Evolutionary conservation across 2,797 vertebrate genomes (phyloP).

Genomic region (Philypnodon macrostomus): DNA sequence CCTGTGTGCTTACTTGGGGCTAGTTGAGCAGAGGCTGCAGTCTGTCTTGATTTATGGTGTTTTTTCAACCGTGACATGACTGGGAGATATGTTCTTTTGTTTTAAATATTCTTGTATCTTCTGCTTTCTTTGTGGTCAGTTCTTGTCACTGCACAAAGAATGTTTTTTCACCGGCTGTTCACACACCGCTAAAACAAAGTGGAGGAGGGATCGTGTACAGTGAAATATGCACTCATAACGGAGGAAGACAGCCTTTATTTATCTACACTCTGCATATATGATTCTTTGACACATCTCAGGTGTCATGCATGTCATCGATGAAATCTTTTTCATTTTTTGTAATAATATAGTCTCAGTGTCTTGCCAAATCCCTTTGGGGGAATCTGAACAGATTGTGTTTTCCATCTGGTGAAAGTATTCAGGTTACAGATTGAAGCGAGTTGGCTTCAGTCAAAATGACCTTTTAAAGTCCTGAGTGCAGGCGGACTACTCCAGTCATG

Average conservation of each 20-base stretch:
- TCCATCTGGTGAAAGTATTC: constrained; percentile 75
- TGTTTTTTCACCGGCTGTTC: constrained; percentile 50
- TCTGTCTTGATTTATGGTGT: constrained; percentile 6
- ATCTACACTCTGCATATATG: constrained; percentile 14
- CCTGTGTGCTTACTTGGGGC: constrained; percentile 5
- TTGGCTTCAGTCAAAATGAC: constrained; percentile 58
- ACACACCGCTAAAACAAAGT: constrained; percentile 58
- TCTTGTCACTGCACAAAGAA: constrained; percentile 51
- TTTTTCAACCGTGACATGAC: no score
- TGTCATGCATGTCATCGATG: constrained; percentile 51
- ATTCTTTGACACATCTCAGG: constrained; percentile 28
- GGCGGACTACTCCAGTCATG: no score
- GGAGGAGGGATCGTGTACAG: constrained; percentile 63
- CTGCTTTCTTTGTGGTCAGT: constrained; percentile 32
- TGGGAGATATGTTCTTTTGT: no score
- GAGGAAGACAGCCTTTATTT: constrained; percentile 18
- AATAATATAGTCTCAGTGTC: constrained; percentile 57
- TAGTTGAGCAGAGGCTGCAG: neutral
- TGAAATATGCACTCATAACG: constrained; percentile 45
- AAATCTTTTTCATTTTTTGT: constrained; percentile 15
- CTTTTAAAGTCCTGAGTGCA: constrained; percentile 56
- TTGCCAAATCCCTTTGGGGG: constrained; percentile 70
- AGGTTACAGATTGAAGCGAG: constrained; percentile 64
- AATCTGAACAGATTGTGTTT: constrained; percentile 71
- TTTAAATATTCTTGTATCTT: no score